Conservation (phyloP, 1,140 invertebrate genomes). For the Hylaeus volcanicus region DNA sequence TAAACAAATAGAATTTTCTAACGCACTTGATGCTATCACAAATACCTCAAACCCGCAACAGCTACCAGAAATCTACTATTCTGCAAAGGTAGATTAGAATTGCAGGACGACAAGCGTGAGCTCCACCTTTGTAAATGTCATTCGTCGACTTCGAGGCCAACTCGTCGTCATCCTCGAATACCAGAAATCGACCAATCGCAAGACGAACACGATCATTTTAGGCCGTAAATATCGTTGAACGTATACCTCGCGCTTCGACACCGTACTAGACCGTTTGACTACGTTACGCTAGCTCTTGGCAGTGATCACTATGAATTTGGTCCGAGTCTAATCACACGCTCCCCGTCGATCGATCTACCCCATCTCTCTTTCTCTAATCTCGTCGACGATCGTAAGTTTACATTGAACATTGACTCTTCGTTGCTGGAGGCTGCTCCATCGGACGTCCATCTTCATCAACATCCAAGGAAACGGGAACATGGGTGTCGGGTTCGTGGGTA, state of each 20-base stretch:
- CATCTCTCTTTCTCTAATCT: background rate
- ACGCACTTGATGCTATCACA: too few species aligned
- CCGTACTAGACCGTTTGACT: conserved; percentile 30
- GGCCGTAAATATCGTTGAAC: conserved; percentile 12
- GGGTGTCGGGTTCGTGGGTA: background rate
- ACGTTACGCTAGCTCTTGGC: conserved; percentile 56
- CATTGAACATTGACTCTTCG: background rate
- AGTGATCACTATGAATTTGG: conserved; percentile 60
- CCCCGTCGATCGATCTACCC: conserved; percentile 26
- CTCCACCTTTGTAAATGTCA: too few species aligned
- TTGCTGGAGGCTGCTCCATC: background rate
- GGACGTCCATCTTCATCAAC: background rate
- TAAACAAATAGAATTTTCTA: too few species aligned
- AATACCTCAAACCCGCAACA: too few species aligned
- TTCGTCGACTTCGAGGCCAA: too few species aligned
- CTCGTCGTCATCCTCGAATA: background rate
- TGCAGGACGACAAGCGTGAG: too few species aligned
- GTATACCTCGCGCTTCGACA: background rate
- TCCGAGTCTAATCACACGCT: conserved; percentile 49
- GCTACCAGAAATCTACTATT: too few species aligned
- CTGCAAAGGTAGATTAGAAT: too few species aligned
- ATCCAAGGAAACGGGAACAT: background rate
- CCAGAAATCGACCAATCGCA: background rate
- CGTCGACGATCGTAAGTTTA: background rate
- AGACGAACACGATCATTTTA: conserved; percentile 16